Conservation (phyloP, 2,888 invertebrate genomes). For the Xestia c-nigrum region DNA sequence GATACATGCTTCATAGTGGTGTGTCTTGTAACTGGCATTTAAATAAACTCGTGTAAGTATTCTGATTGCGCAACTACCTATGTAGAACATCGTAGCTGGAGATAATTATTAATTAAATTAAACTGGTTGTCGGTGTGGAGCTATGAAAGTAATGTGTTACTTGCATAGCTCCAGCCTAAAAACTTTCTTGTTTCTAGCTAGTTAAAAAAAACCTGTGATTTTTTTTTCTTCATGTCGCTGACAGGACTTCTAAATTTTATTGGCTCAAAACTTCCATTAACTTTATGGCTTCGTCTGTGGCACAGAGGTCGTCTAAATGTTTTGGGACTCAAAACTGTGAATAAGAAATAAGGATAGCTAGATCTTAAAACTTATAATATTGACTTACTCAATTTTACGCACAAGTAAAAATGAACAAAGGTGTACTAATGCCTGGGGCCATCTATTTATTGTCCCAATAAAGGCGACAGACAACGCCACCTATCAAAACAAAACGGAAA, state of each 20-base stretch:
- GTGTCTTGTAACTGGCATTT: slow-evolving; percentile 12
- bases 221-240: background rate
- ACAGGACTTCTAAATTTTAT: background rate
- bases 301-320: background rate
- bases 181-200: background rate
- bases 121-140: background rate
- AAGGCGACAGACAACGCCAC: slow-evolving; percentile 19
- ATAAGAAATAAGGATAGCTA: background rate
- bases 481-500: background rate
- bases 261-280: background rate
- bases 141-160: background rate
- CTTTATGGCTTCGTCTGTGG: background rate
- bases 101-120: slow-evolving; percentile 3
- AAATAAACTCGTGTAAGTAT: slow-evolving; percentile 22
- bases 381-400: background rate
- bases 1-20: slow-evolving; percentile 3
- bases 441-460: background rate
- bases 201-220: background rate
- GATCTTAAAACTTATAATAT: background rate
- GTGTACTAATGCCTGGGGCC: background rate
- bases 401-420: background rate
- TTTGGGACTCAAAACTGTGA: background rate
- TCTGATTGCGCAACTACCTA: background rate
- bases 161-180: background rate
- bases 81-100: slow-evolving; percentile 2